Base-by-base conservation (phyloP, 1,140 invertebrate genomes). In the Paraescarpia echinospica region DNA sequence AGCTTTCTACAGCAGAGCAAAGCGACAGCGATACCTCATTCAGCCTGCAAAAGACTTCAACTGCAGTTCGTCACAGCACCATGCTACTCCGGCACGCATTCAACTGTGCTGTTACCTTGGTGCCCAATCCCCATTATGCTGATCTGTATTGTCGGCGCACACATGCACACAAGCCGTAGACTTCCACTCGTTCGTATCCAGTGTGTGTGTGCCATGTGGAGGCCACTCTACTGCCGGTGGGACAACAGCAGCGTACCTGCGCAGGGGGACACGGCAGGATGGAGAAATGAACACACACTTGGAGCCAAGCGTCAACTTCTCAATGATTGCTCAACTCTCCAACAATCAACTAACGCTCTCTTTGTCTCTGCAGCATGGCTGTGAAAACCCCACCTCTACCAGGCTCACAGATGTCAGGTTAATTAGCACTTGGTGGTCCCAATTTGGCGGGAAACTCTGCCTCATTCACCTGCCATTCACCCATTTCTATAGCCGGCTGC, bases 381-480 rank as follows among this genome's bases (percentile, higher is more conserved):
- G 59, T 77, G 59, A 77, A 77, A 77, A 77, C 59, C 59, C 59
- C 59, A 77, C 59, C 59, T 77, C 59, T 27, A 77, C 18, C 41
- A 41, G 2, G 59, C 27, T 77, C 59, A 77, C 59, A 77, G 59
- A 77, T 77, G 59, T 77, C 59, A 77, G 59, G 59, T 77, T 77
- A 77, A 77, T 77, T 77, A 77, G 59, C 59, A 77, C 59, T 77
- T 77, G 59, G 59, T 77, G 59, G 59, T 77, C 59, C 59, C 8
- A 18, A 77, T 77, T 77, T 77, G 59, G 59, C 59, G 59, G 59
- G 59, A 77, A 77, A 77, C 59, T 12, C 41, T 14, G 12, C 59
- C 59, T 77, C 59, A 77, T 77, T 77, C 59, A 77, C 59, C 59
- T 77, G 59, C 59, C 59, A 77, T 77, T 77, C 59, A 77, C 59